A percentile compares a stretch with the other conserved stretches of the same genome.
phyloP scores from a whole-genome alignment of 2,888 invertebrate species.

The Megastigmus dorsalis region DNA sequence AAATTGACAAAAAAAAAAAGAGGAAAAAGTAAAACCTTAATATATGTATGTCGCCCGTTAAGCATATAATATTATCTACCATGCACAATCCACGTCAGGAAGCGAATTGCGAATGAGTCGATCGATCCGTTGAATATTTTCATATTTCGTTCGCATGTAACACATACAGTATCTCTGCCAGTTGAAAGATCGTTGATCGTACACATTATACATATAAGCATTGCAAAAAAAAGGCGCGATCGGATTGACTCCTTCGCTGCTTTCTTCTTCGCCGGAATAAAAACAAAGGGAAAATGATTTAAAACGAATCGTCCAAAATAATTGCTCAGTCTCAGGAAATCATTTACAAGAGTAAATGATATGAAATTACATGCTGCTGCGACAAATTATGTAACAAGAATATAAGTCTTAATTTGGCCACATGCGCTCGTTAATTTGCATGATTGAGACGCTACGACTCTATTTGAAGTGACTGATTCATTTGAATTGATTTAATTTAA shows the following conservation, averaged over 20 bases:
- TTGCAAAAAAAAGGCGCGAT: background rate
- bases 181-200: slow-evolving; percentile 10
- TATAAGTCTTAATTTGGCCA: background rate
- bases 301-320: slow-evolving; percentile 36
- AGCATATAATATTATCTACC: background rate
- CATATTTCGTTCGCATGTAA: background rate
- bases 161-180: slow-evolving; percentile 12
- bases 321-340: background rate
- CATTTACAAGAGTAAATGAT: background rate
- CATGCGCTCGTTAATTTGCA: background rate
- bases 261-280: background rate
- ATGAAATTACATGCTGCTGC: background rate
- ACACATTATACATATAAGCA: background rate
- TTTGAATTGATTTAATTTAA: no score
- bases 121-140: slow-evolving; percentile 27
- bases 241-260: slow-evolving; percentile 6
- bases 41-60: slow-evolving; percentile 14
- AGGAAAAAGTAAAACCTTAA: background rate
- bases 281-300: background rate
- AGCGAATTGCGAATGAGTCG: slow-evolving; percentile 26
- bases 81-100: slow-evolving; percentile 39
- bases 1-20: slow-evolving; percentile 11
- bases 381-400: background rate
- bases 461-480: slow-evolving; percentile 22
- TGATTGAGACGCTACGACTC: background rate